Evolutionary conservation across 2,113 vertebrate genomes (phyloP), one percentile per base, ranked within the genome.

Genomic region (Xiphias gladius): DNA sequence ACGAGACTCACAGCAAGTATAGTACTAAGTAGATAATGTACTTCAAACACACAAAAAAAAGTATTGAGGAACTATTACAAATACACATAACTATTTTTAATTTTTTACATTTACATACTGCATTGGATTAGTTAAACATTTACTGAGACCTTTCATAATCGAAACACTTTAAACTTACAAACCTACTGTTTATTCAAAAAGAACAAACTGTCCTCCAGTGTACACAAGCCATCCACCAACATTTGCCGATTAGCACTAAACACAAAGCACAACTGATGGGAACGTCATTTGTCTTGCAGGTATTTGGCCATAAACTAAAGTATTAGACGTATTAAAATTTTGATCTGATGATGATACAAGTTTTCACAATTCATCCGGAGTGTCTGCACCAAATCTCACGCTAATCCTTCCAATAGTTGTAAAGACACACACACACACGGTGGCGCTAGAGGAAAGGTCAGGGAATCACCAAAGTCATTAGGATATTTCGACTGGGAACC

Each of bases 1-100:
- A 74, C 65, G 66, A 64, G 76, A 74, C 69, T 52, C 22, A 1
- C 63, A 35, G 75, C 19, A 75, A 50, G 37, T 30, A 28, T 20
- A 77, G 22, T 43, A 32, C 6, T 19, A 26, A 58, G 26, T 19
- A 54, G 19, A 22, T 10, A 3, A n/a, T n/a, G 19, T 52, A 52
- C 50, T 52, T 16, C 7, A 68, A 77, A 76, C n/a, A 58, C n/a
- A 58, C 5, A n/a, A 5, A 63, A 2, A 24, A 20, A 57, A 24
- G 11, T n/a, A 39, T 22, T 17, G 61, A 35, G 1, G 26, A 67
- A 20, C 3, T 41, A 24, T 43, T 2, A 30, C 30, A 57, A 57
- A 7, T 9, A 58, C 19, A 46, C 16, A 32, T 28, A 26, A 64
- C 37, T 39, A 39, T 8, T 39, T 39, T 39, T 39, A 10, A 39